Base-by-base conservation (phyloP, 1,140 invertebrate species). In the Cydia pomonella region DNA sequence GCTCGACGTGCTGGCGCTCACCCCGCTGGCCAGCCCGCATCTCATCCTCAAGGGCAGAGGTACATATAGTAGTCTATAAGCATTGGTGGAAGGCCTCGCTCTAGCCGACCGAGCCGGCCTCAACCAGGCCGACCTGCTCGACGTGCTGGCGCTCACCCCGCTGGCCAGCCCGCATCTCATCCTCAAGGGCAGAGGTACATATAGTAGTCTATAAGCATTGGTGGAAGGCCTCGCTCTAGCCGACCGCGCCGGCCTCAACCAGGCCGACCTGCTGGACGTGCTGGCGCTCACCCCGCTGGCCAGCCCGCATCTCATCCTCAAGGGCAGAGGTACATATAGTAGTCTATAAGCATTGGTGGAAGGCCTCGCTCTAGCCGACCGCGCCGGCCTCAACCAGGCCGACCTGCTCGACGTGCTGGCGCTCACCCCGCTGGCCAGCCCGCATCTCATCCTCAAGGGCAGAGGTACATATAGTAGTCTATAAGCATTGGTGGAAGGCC, bases 211-310 rank as follows among this genome's bases (percentile, higher is more conserved):
- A 38, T 38, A 1, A 0, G 97, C 97, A 7, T 91, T 99, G 47
- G 97, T 98, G 0, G 98, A 99, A 90, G 97, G 96, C 41, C 96
- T 99, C 95, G 97, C 98, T 38, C 94, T 99, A 69, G 98, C 98
- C 7, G 98, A 99, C 92, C 95, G 98, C 69, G 96, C 97, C 21
- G 98, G 97, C 2, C 94, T 99, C 38, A 96, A 97, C 76, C 96
- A 97, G 82, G 97, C 97, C 78, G 98, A 99, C 88, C 96, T 99
- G 4, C 92, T 99, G 23, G 97, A 99, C 88, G 97, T 99, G 71
- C 93, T 99, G 25, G 96, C 96, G 79, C 94, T 98, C 53, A 98
- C 98, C 23, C 96, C 96, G 38, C 93, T 98, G 66, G 95, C 96
- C 74, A 98, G 96, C 84, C 96, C 96, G 5, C 95, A 97, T 50